Conservation (phyloP, 1,140 invertebrate species). For the Neotoxoptera formosana region DNA sequence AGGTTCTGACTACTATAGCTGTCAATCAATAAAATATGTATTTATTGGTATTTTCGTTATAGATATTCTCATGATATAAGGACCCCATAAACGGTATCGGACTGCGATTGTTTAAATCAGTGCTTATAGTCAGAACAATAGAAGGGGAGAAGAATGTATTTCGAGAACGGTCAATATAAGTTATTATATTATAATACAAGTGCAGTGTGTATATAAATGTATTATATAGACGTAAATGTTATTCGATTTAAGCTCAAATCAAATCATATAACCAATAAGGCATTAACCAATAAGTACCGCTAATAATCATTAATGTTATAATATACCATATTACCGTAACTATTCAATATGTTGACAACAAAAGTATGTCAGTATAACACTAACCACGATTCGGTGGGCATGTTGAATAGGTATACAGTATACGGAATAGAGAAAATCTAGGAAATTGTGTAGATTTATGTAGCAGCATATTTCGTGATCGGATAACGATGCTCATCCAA, state of each 20-base stretch:
- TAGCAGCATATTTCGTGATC: no score
- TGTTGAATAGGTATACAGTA: background rate
- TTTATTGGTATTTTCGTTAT: slow-evolving; percentile 52
- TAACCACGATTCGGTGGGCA: background rate
- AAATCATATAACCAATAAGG: background rate
- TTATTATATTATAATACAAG: background rate
- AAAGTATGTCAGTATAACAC: background rate
- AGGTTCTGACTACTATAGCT: no score
- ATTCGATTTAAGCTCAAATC: background rate
- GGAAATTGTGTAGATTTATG: no score
- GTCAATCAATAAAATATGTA: slow-evolving; percentile 40
- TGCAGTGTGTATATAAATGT: background rate
- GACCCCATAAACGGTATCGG: slow-evolving; percentile 28
- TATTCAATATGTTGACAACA: slow-evolving; percentile 3
- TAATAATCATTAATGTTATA: background rate
- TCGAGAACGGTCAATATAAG: background rate
- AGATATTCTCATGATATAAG: slow-evolving; percentile 30
- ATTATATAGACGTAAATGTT: background rate
- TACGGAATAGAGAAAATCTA: no score
- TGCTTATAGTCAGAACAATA: slow-evolving; percentile 32
- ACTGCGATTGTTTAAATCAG: slow-evolving; percentile 41
- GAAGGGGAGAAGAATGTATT: background rate
- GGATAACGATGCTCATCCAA: no score
- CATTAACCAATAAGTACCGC: background rate
- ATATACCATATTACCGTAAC: background rate